These are phyloP conservation scores for Bicyclus anynana DNA, from an alignment of 1,140 invertebrate genomes.

Conservation along the genomic window DNA sequence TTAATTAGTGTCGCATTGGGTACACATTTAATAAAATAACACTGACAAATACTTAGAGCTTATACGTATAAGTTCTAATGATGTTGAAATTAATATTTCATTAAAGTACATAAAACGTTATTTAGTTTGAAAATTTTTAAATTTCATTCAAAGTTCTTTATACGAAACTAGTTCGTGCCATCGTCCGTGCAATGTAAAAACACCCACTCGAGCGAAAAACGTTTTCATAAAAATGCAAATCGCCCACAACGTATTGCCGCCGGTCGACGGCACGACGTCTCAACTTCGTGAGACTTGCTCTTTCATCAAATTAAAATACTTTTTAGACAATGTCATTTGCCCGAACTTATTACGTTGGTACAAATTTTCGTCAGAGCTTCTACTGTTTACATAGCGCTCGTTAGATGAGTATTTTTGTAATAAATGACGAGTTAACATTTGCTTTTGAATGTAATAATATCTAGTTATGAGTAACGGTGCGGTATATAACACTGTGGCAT, in stretches of 20 bases:
- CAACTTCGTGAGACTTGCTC: conserved; percentile 45
- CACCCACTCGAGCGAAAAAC: conserved; percentile 8
- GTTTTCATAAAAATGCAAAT: conserved; percentile 10
- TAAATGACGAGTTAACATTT: too few relatives aligned
- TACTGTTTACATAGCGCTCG: neutral
- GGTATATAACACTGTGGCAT: too few relatives aligned
- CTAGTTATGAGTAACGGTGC: too few relatives aligned
- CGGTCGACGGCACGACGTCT: conserved; percentile 29
- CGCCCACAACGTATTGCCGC: conserved; percentile 32
- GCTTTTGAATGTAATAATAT: too few relatives aligned
- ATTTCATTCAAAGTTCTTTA: neutral
- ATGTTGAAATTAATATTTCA: neutral
- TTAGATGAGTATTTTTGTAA: too few relatives aligned
- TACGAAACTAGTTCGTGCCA: neutral
- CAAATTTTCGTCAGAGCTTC: conserved; percentile 4
- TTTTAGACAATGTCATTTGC: conserved; percentile 56
- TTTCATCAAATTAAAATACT: conserved; percentile 67
- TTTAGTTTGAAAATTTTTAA: neutral
- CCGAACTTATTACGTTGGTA: conserved; percentile 24
- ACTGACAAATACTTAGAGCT: too few relatives aligned
- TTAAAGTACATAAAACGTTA: neutral
- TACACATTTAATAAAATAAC: too few relatives aligned
- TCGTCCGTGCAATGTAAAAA: conserved; percentile 2
- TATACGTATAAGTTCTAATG: too few relatives aligned
- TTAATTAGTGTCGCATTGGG: too few relatives aligned